Base-by-base conservation (phyloP, 2,888 invertebrate species). In the Euclidia mi region DNA sequence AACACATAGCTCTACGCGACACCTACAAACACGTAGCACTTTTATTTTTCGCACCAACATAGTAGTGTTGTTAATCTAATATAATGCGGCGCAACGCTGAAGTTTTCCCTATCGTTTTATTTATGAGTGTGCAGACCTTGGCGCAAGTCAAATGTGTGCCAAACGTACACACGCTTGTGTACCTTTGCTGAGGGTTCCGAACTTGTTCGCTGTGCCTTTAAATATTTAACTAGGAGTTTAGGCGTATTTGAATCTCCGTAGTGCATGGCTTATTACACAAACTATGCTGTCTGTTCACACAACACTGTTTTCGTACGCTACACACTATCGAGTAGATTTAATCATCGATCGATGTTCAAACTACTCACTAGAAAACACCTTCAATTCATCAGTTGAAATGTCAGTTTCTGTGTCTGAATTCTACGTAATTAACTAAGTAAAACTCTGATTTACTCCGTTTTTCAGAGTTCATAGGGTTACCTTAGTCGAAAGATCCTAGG, bases 181-280 rank as follows among this genome's bases (percentile, higher is more conserved):
- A 63, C 71, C 60, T 70, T 59, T 41, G 45, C 56, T 53, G 46
- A 48, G 65, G 70, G 66, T 55, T 69, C 49, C 51, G 29, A 63
- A 66, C 52, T 71, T 71, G 57, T 56, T 71, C 52, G 51, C 60
- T 31, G 51, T 63, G 44, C 45, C 40, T 70, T 53, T 71, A 60
- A 73, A 73, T 71, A 66, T 71, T 72, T 73, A 70, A 71, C 43
- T 63, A 61, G 38, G 58, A 57, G 53, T 66, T 72, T 56, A 44
- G 52, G 44, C 49, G 38, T 44, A 56, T 44, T 51, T 49, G 45
- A 44, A 44, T 57, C 42, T 53, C 42, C 25, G n/a, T 28, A 51
- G 43, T 41, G 43, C 31, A 51, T 49, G 46, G 43, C 34, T 11
- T 37, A 25, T 2, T 10, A 11, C 25, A 0, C 2, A 15, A 37